phyloP scores from a whole-genome alignment of 2,113 vertebrate species.

The Caranx melampygus region DNA sequence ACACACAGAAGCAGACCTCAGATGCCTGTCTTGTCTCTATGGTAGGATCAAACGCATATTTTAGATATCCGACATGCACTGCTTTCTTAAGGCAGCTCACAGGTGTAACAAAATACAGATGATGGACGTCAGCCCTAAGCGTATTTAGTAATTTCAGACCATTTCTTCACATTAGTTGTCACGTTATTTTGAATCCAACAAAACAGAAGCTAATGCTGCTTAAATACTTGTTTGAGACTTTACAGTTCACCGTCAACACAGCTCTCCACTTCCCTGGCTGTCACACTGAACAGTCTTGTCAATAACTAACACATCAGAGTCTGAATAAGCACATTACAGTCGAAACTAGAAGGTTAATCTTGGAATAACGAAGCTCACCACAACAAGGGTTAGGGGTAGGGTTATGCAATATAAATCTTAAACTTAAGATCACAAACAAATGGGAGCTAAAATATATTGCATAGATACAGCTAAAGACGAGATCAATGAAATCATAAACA shows the following conservation, averaged over 20 bases:
- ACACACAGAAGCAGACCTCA: constrained; percentile 40
- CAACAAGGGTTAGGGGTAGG: not conserved
- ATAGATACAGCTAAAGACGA: not conserved
- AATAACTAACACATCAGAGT: constrained; percentile 20
- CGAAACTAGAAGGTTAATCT: constrained; percentile 13
- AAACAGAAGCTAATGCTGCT: constrained; percentile 5
- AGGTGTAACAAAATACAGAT: constrained; percentile 38
- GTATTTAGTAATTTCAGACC: constrained; percentile 31
- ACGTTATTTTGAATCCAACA: not conserved
- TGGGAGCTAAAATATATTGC: not conserved
- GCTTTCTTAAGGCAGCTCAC: constrained; percentile 37
- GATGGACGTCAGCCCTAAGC: constrained; percentile 28
- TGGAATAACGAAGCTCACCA: not conserved
- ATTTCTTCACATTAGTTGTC: constrained; percentile 5
- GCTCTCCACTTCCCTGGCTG: constrained; percentile 13
- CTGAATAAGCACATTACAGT: constrained; percentile 1
- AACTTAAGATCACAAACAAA: not conserved
- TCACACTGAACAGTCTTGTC: constrained; percentile 7
- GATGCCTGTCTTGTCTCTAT: constrained; percentile 41
- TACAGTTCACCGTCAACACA: constrained; percentile 15
- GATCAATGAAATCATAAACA: not conserved
- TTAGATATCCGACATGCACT: constrained; percentile 27
- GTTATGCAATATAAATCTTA: not conserved
- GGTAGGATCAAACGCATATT: constrained; percentile 49
- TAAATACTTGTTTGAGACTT: constrained; percentile 23